Base-by-base conservation (phyloP, 2,888 invertebrate genomes). In the Drosophila dives region DNA sequence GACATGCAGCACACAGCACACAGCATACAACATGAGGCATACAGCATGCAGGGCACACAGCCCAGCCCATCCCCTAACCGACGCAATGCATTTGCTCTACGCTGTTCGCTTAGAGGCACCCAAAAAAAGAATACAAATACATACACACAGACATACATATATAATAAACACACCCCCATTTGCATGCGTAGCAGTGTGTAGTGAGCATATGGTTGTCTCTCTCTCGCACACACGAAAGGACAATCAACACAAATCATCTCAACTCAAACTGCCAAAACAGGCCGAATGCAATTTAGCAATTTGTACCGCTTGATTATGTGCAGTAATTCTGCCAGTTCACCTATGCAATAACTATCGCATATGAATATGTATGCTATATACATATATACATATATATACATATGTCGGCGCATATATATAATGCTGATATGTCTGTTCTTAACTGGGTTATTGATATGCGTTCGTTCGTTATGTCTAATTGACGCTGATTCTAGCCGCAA, bases 121-220 rank as follows among this genome's bases (percentile, higher is more conserved):
- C 67, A 61, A 69, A 71, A 75, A 75, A 70, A 48, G 34, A 59
- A 50, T 61, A 42, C 53, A 72, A 69, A 63, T 42, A 54, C 48
- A 59, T 34, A 42, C 45, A 32, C 45, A 48, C 62, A 26, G 29
- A 36, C 8, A 53, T 40, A 20, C 53, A 50, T 51, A 32, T 49
- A 60, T 36, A 62, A 62, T 54, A 71, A 79, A 81, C 83, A 86
- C 89, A 86, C 89, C 86, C 89, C 79, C 77, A 75, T 84, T 86
- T 84, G 74, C 81, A 83, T 81, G 75, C 10, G 56, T 23, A 45
- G 45, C 45, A 23, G 45, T 45, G 23, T 45, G 45, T 68, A 67
- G 61, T 38, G n/a, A 60, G 23, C 63, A 63, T 89, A 89, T 72
- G 72, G 86, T 86, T 70, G 89, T 89, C 89, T 73, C 77, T 29